Conservation (phyloP, 2,888 invertebrate species). For the Noctua janthe region DNA sequence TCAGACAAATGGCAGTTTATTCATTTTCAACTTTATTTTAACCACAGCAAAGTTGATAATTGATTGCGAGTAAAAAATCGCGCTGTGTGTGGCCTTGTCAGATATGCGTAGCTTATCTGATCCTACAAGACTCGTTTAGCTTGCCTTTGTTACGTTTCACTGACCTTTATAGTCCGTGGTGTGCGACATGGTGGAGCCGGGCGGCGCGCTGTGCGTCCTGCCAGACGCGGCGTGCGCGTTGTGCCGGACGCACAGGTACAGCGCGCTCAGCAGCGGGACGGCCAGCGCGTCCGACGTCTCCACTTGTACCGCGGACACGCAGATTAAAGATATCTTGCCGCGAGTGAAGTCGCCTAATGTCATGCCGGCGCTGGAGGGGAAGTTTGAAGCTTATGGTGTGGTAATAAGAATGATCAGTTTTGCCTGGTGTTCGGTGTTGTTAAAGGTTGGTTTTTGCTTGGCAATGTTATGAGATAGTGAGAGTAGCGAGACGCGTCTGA, state of each 20-base stretch:
- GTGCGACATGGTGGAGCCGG: conserved; percentile 72
- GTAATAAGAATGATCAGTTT: neutral
- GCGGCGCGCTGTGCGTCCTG: conserved; percentile 62
- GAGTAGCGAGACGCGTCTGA: conserved; percentile 71
- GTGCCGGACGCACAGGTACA: conserved; percentile 87
- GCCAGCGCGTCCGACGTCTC: conserved; percentile 83
- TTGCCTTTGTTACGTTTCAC: neutral
- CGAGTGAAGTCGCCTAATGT: conserved; percentile 83
- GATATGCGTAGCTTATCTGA: neutral
- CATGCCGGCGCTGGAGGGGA: conserved; percentile 78
- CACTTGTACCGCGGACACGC: conserved; percentile 86
- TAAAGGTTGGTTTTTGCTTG: neutral
- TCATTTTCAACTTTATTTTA: neutral
- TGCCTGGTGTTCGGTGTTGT: neutral
- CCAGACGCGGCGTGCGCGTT: conserved; percentile 71
- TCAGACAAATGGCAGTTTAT: neutral
- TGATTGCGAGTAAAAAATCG: neutral
- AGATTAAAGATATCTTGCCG: conserved; percentile 82
- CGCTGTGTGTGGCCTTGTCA: neutral
- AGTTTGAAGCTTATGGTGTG: neutral
- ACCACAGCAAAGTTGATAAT: neutral
- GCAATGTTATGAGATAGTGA: neutral
- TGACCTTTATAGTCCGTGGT: conserved; percentile 79
- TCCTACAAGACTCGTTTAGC: neutral
- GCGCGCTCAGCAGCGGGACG: conserved; percentile 85